phyloP scores from a whole-genome alignment of 2,888 invertebrate species.

The Polydrusus tereticollis region DNA sequence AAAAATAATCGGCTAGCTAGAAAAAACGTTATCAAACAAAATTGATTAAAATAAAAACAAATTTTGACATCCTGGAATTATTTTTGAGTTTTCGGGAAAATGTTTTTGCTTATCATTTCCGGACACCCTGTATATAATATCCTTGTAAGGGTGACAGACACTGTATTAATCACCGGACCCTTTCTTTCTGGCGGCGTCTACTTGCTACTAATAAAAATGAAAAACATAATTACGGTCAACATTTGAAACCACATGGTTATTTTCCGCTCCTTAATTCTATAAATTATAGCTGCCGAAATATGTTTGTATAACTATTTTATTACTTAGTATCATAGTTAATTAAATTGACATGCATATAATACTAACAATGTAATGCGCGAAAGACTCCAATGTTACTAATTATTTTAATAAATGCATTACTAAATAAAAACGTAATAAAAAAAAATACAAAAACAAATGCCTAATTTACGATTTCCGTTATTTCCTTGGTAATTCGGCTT shows the following conservation, averaged over 20 bases:
- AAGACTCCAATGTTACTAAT: conserved; percentile 1
- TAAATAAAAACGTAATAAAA: conserved; percentile 7
- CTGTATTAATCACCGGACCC: conserved; percentile 15
- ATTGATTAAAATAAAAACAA: too few species aligned
- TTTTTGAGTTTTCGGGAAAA: too few species aligned
- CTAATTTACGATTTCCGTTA: conserved; percentile 15
- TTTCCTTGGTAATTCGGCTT: conserved; percentile 16
- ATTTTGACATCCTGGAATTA: too few species aligned
- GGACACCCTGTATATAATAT: neutral
- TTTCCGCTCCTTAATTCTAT: conserved; percentile 31
- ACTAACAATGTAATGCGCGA: conserved; percentile 10
- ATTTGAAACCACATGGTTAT: conserved; percentile 32
- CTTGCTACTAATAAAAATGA: conserved; percentile 13
- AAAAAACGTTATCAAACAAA: too few species aligned
- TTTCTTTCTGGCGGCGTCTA: conserved; percentile 20
- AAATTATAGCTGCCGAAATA: conserved; percentile 36
- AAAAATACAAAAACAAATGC: neutral
- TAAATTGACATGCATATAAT: conserved; percentile 24
- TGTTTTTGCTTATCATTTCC: neutral
- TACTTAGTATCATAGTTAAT: conserved; percentile 12
- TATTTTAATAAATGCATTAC: conserved; percentile 15
- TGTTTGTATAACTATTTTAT: conserved; percentile 21
- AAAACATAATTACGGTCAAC: conserved; percentile 33
- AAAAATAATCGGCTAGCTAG: too few species aligned
- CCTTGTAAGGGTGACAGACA: conserved; percentile 13